Conservation (phyloP, 2,888 invertebrate species). For the Euzetes globulus region DNA sequence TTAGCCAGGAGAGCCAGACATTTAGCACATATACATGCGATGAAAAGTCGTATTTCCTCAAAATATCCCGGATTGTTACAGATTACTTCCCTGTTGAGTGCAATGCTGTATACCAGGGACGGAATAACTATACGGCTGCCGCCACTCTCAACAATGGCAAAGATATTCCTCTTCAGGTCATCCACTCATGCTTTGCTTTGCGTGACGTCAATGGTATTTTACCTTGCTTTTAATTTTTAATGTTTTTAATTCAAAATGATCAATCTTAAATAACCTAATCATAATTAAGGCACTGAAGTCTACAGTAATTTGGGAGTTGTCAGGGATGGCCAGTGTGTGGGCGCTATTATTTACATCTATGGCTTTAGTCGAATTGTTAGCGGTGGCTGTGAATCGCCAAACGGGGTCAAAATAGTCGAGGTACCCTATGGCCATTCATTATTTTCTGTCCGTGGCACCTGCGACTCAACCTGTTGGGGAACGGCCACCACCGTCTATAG, state of each 20-base stretch:
- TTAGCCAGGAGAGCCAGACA: background rate
- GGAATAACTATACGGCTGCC: background rate
- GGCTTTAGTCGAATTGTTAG: background rate
- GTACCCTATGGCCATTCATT: background rate
- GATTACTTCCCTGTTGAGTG: background rate
- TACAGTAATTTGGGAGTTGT: background rate
- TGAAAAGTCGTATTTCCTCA: background rate
- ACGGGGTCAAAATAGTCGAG: background rate
- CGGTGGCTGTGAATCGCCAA: background rate
- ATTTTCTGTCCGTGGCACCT: background rate
- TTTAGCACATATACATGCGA: background rate
- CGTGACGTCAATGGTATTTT: background rate
- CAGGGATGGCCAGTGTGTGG: background rate
- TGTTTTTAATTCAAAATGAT: background rate
- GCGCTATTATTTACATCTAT: background rate
- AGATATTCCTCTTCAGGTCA: background rate
- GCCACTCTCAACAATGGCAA: background rate
- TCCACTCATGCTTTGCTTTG: background rate
- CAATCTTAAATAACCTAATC: too few species aligned
- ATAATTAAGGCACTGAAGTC: background rate
- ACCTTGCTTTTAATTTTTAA: background rate
- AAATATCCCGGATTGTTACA: background rate
- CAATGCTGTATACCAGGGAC: background rate
- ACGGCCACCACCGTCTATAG: background rate
- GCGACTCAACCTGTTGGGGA: conserved; percentile 6